phyloP scores from a whole-genome alignment of 2,797 vertebrate species.

The Tarsius wallacei region DNA sequence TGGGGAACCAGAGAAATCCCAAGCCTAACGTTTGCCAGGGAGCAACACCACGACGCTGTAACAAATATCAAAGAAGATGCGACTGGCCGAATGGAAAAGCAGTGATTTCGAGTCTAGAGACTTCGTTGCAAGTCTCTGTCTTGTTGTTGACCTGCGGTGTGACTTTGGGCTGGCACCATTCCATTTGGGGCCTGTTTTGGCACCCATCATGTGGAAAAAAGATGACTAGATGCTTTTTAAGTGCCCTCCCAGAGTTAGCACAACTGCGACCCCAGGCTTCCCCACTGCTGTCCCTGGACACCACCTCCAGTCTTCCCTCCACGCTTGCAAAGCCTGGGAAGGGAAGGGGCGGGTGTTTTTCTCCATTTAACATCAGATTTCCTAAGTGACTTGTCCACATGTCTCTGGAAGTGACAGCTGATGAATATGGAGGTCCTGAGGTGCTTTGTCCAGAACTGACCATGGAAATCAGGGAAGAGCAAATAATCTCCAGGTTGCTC shows the following conservation, averaged over 20 bases:
- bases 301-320: not conserved
- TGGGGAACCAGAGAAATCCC: constrained; percentile 68
- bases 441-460: constrained; percentile 42
- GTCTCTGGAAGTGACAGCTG: constrained; percentile 34
- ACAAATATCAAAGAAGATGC: not conserved
- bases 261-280: not conserved
- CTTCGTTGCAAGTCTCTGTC: not conserved
- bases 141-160: not conserved
- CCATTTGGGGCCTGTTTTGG: not conserved
- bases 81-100: not conserved
- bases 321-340: not conserved
- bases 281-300: not conserved
- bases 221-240: not conserved
- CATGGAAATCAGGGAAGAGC: constrained; percentile 60
- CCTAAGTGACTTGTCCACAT: constrained; percentile 45
- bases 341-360: not conserved
- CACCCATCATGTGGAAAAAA: not conserved
- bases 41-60: not conserved
- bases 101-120: not conserved
- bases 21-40: constrained; percentile 51
- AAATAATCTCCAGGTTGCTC: constrained; percentile 29
- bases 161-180: not conserved
- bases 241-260: not conserved
- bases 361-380: constrained; percentile 51
- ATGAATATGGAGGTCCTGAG: not conserved